Conservation (phyloP, 2,113 vertebrate genomes). For the Eurypyga helias region DNA sequence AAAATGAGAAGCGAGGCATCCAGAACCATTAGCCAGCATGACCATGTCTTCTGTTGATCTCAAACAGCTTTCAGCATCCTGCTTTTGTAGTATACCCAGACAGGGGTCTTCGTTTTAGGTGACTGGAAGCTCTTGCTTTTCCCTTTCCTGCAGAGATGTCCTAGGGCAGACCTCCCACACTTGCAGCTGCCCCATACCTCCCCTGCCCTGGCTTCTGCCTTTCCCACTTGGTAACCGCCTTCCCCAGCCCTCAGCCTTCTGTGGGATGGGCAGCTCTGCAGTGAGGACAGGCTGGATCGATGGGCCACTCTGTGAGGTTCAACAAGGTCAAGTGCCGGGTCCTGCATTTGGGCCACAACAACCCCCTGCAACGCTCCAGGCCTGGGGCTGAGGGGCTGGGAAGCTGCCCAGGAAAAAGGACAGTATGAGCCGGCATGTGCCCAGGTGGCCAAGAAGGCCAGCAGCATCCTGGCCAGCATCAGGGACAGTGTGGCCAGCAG, state of each 20-base stretch:
- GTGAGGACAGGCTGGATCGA: background rate
- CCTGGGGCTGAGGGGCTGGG: no score
- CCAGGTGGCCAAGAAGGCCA: no score
- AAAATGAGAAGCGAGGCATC: background rate
- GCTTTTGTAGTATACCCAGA: background rate
- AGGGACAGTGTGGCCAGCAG: no score
- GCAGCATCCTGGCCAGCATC: no score
- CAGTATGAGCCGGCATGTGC: no score
- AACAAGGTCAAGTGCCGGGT: no score
- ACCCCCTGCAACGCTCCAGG: no score
- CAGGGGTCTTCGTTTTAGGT: background rate
- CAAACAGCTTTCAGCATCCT: background rate
- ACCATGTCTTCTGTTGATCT: background rate
- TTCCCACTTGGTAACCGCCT: background rate
- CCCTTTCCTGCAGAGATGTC: background rate
- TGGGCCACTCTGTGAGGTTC: no score
- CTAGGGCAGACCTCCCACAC: background rate
- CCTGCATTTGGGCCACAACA: no score
- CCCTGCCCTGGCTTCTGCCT: background rate
- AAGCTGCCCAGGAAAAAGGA: no score
- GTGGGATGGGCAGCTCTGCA: background rate
- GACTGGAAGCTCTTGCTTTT: background rate
- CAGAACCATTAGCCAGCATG: background rate
- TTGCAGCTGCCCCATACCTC: accelerated
- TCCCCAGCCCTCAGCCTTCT: background rate